Evolutionary conservation across 2,797 vertebrate species (phyloP).

Genomic region (Schizothorax lantsangensis): DNA sequence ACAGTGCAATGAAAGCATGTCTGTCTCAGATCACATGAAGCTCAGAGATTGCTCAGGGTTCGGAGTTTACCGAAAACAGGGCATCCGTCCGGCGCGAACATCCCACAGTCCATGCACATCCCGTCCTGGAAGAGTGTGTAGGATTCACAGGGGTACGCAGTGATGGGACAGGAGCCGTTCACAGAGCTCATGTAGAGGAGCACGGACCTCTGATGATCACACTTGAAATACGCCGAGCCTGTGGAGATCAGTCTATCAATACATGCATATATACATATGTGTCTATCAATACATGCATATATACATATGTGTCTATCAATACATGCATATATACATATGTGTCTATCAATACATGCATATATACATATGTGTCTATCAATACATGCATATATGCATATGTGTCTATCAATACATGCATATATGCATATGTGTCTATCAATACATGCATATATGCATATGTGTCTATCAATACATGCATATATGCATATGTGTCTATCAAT

Average conservation of each 20-base stretch:
- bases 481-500: no score
- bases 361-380: no score
- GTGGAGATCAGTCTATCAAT: neutral
- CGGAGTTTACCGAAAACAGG: conserved; percentile 85
- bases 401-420: no score
- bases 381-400: no score
- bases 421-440: no score
- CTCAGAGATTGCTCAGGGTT: neutral
- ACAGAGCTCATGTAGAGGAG: conserved; percentile 83
- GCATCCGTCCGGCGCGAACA: conserved; percentile 80
- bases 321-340: no score
- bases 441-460: no score
- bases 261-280: no score
- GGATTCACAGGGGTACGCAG: conserved; percentile 84
- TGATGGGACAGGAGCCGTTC: conserved; percentile 70
- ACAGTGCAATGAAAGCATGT: neutral
- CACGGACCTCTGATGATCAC: conserved; percentile 95
- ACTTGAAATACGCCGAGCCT: conserved; percentile 85
- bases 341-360: no score
- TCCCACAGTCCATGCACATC: conserved; percentile 81
- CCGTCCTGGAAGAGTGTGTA: conserved; percentile 85
- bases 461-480: no score
- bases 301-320: no score
- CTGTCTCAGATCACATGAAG: neutral
- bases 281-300: no score